These are phyloP conservation scores for Anoplolepis gracilipes DNA, from an alignment of 1,140 invertebrate genomes.

Conservation along the genomic window DNA sequence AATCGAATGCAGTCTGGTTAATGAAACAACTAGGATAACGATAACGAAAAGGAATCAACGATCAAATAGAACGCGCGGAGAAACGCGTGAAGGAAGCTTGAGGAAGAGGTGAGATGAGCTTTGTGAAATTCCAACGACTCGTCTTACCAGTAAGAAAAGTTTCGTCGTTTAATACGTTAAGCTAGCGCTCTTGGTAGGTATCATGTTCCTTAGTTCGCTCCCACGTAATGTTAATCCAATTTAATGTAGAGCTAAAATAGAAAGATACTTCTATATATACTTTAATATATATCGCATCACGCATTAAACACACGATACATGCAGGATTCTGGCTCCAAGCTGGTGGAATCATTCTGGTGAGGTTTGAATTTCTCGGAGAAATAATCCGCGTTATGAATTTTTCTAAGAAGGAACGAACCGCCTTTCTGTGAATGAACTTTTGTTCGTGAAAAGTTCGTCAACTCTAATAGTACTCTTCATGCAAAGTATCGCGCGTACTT, in stretches of 20 bases:
- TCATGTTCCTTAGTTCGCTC: slow-evolving; percentile 33
- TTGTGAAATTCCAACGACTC: slow-evolving; percentile 51
- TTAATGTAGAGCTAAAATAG: slow-evolving; percentile 21
- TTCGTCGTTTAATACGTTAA: slow-evolving; percentile 36
- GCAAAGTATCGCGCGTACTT: slow-evolving; percentile 46
- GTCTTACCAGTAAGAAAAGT: slow-evolving; percentile 35
- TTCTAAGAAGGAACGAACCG: background rate
- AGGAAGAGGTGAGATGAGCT: slow-evolving; percentile 25
- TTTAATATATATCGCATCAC: slow-evolving; percentile 3
- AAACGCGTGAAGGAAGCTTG: background rate
- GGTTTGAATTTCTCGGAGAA: slow-evolving; percentile 20
- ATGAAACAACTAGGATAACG: slow-evolving; percentile 17
- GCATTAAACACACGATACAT: background rate
- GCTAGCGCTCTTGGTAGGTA: slow-evolving; percentile 1
- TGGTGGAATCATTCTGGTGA: background rate
- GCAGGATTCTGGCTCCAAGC: background rate
- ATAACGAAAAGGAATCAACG: slow-evolving; percentile 49
- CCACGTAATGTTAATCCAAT: slow-evolving; percentile 46
- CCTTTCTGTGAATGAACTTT: background rate
- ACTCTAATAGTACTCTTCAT: background rate
- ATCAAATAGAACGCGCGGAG: slow-evolving; percentile 15
- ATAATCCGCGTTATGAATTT: slow-evolving; percentile 38
- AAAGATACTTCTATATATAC: slow-evolving; percentile 9
- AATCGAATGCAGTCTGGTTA: slow-evolving; percentile 10
- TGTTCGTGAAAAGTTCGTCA: slow-evolving; percentile 18